These are phyloP conservation scores for Cygnus atratus DNA, from an alignment of 2,113 vertebrate species.

Conservation along the genomic window DNA sequence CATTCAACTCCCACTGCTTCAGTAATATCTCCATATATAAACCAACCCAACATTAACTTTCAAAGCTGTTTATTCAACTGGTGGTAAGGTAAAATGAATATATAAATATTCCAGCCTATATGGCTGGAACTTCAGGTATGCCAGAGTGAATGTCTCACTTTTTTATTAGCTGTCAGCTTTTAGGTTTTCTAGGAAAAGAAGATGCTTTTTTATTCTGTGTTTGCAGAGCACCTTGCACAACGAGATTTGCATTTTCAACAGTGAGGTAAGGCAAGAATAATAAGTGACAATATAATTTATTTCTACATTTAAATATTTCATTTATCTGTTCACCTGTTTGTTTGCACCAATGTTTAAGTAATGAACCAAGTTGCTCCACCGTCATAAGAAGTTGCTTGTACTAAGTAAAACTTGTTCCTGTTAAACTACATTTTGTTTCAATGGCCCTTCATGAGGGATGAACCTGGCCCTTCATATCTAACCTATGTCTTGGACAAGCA, in stretches of 20 bases:
- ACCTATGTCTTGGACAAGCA: neutral
- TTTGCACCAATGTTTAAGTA: neutral
- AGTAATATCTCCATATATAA: neutral
- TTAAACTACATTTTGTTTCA: neutral
- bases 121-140: neutral
- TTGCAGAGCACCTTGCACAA: neutral
- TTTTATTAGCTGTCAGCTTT: neutral
- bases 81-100: neutral
- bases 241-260: neutral
- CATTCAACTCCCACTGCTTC: neutral
- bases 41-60: neutral
- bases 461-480: neutral
- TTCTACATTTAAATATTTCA: neutral
- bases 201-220: fast-evolving
- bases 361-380: neutral
- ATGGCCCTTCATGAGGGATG: neutral
- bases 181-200: neutral
- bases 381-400: neutral
- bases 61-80: neutral
- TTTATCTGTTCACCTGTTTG: fast-evolving
- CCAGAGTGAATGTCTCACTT: fast-evolving
- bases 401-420: neutral
- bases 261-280: neutral
- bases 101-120: neutral
- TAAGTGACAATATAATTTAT: fast-evolving